Base-by-base conservation (phyloP, 2,888 invertebrate species). In the Cryptosula pallasiana region DNA sequence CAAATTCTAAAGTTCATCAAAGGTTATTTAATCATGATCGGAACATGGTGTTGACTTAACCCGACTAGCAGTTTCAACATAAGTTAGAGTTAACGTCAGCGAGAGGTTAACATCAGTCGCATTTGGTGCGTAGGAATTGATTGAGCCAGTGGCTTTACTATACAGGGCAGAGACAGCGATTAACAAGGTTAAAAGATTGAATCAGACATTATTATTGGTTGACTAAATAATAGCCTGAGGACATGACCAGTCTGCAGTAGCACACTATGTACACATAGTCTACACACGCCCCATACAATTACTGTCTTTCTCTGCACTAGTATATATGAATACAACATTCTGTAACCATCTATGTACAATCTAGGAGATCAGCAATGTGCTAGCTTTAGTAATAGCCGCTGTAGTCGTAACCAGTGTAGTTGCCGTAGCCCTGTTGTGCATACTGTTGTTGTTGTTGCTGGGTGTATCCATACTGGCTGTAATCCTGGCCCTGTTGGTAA, bases 331-430 rank as follows among this genome's bases (percentile, higher is more conserved):
- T n/a, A n/a, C n/a, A n/a, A n/a, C n/a, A n/a, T n/a, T n/a, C n/a
- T n/a, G n/a, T n/a, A n/a, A n/a, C n/a, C n/a, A n/a, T n/a, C n/a
- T n/a, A n/a, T n/a, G n/a, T n/a, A n/a, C n/a, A n/a, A n/a, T n/a
- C n/a, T n/a, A n/a, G n/a, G n/a, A n/a, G n/a, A n/a, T n/a, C n/a
- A n/a, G n/a, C n/a, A n/a, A n/a, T n/a, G n/a, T n/a, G n/a, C n/a
- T 13, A 45, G 23, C n/a, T 55, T n/a, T 63, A 63, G n/a, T 63
- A 63, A 32, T 63, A 63, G 27, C 63, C 63, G 32, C 32, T 63
- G 34, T 63, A 63, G 34, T 63, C 63, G 63, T 63, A 63, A 32
- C 63, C 63, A 5, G 63, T 63, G 63, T 63, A 63, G 29, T 32
- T 32, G 63, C 63, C 63, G 27, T 63, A 63, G n/a, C 32, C 63